Conservation (phyloP, 2,797 vertebrate genomes). For the Chiloscyllium punctatum region DNA sequence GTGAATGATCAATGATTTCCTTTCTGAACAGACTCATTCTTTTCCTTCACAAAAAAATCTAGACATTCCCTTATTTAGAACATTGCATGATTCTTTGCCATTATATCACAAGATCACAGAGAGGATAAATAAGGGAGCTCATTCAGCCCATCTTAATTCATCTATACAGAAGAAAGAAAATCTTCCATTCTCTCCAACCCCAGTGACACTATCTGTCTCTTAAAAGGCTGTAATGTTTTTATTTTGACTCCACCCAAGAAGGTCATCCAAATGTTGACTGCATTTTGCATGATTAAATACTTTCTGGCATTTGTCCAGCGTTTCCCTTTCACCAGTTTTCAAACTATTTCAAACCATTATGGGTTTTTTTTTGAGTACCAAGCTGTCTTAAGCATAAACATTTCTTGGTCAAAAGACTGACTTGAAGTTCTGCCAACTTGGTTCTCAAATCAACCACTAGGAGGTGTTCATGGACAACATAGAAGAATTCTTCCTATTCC, state of each 20-base stretch:
- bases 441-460: conserved; percentile 3
- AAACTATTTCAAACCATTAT: background rate
- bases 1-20: background rate
- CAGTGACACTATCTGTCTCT: background rate
- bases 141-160: background rate
- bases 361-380: background rate
- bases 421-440: background rate
- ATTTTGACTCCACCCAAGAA: background rate
- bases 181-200: background rate
- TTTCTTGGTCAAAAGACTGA: background rate
- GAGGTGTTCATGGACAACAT: background rate
- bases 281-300: background rate
- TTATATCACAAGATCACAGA: background rate
- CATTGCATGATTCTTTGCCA: background rate
- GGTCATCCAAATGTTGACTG: background rate
- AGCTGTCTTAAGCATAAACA: background rate
- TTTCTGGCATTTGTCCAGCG: background rate
- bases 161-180: background rate
- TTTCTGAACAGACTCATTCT: background rate
- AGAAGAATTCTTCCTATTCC: background rate
- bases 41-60: background rate
- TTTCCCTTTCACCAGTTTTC: background rate
- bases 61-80: background rate
- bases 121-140: background rate
- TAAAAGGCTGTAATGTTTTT: background rate